Evolutionary conservation across 2,888 invertebrate genomes (phyloP).

Genomic region (Peribatodes rhomboidaria): DNA sequence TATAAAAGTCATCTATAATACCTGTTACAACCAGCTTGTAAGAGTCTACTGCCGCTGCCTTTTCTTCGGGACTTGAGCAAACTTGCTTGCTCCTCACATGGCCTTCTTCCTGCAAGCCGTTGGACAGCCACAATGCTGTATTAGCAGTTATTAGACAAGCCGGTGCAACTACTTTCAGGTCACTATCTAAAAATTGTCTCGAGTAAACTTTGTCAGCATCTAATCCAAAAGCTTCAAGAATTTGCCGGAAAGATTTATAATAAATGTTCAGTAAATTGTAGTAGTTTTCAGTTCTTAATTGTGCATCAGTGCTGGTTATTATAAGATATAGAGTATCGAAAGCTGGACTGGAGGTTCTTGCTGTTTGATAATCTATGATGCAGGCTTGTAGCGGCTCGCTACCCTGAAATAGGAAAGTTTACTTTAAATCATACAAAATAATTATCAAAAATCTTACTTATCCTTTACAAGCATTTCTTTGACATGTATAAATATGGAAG

Average conservation of each 20-base stretch:
- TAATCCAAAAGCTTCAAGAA: constrained; percentile 53
- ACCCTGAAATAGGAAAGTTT: constrained; percentile 59
- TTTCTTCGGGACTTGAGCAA: constrained; percentile 61
- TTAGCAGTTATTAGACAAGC: constrained; percentile 75
- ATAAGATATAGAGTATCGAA: constrained; percentile 75
- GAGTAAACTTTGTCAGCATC: constrained; percentile 59
- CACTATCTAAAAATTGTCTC: constrained; percentile 62
- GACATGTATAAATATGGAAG: no score
- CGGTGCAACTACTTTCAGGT: constrained; percentile 69
- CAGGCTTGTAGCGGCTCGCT: constrained; percentile 66
- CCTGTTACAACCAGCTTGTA: constrained; percentile 65
- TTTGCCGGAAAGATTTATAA: constrained; percentile 61
- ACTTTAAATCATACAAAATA: neutral
- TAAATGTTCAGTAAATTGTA: constrained; percentile 64
- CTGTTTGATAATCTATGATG: constrained; percentile 77
- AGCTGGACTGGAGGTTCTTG: constrained; percentile 70
- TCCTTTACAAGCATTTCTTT: no score
- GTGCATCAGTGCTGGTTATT: constrained; percentile 65
- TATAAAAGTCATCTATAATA: constrained; percentile 70
- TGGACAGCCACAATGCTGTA: constrained; percentile 74
- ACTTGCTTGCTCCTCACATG: constrained; percentile 73
- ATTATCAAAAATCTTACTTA: no score
- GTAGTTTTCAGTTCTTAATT: constrained; percentile 59
- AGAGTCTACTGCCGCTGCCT: constrained; percentile 55
- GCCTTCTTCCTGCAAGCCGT: constrained; percentile 76